These are phyloP conservation scores for Spicauda simplicius DNA, from an alignment of 2,888 invertebrate genomes.

Conservation along the genomic window DNA sequence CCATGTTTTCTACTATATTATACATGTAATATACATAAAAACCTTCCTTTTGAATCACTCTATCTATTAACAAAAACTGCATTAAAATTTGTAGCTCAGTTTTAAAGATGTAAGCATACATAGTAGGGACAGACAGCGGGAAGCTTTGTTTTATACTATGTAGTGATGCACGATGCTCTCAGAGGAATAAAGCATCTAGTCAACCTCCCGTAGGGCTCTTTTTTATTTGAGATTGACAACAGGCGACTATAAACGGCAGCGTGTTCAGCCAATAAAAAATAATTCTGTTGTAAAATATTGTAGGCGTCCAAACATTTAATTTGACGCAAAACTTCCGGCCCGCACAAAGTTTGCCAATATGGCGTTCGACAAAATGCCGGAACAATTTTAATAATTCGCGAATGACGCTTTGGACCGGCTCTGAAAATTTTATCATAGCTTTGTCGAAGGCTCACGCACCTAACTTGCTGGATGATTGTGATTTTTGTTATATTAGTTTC, in stretches of 20 bases:
- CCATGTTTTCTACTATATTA: too few species aligned
- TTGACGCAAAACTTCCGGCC: constrained; percentile 61
- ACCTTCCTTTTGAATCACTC: too few species aligned
- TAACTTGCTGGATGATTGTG: constrained; percentile 49
- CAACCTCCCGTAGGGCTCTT: too few species aligned
- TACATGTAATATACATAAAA: too few species aligned
- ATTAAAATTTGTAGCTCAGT: too few species aligned
- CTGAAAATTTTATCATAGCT: constrained; percentile 43
- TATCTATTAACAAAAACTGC: too few species aligned
- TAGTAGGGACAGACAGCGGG: too few species aligned
- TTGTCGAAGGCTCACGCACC: constrained; percentile 53
- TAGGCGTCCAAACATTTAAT: constrained; percentile 57
- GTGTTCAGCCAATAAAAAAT: background rate
- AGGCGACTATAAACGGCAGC: background rate
- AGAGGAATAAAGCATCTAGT: too few species aligned
- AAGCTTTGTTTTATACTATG: too few species aligned
- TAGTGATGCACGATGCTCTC: too few species aligned
- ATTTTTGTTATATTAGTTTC: constrained; percentile 32
- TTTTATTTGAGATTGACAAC: too few species aligned
- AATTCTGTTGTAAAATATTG: constrained; percentile 2
- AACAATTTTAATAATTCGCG: constrained; percentile 75
- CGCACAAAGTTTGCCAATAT: constrained; percentile 71
- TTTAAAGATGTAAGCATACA: too few species aligned
- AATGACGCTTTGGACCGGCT: constrained; percentile 52
- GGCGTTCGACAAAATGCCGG: constrained; percentile 59